These are phyloP conservation scores for Capitulum mitella DNA, from an alignment of 2,888 invertebrate genomes.

Conservation along the genomic window DNA sequence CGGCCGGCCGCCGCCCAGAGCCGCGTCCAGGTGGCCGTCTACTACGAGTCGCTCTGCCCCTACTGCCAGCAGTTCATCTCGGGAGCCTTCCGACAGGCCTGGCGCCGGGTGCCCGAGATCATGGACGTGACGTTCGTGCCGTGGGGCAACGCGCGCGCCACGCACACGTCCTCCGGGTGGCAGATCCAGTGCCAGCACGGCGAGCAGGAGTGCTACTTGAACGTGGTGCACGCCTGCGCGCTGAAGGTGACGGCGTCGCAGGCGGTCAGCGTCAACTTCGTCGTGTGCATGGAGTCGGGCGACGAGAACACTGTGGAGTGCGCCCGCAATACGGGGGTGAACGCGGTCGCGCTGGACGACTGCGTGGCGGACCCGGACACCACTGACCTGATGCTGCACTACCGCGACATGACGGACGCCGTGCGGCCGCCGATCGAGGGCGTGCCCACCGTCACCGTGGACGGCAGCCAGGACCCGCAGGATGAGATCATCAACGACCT, in stretches of 20 bases:
- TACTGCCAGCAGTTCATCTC: background rate
- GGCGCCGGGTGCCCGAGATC: background rate
- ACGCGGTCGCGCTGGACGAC: background rate
- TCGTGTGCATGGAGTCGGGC: background rate
- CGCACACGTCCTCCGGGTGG: background rate
- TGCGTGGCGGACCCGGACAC: background rate
- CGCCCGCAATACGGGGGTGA: background rate
- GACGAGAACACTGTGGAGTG: background rate
- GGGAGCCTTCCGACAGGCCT: background rate
- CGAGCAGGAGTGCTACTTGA: background rate
- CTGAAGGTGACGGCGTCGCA: background rate
- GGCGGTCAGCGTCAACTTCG: background rate
- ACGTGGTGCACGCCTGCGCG: conserved; percentile 10
- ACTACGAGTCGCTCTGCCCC: conserved; percentile 2
- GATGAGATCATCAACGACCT: background rate
- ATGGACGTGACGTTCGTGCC: background rate
- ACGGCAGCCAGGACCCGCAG: background rate
- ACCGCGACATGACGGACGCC: background rate
- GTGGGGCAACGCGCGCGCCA: conserved; percentile 4
- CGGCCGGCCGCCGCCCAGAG: background rate
- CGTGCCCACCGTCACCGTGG: conserved; percentile 8
- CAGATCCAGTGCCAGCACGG: background rate
- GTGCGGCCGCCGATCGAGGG: background rate
- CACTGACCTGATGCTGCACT: background rate
- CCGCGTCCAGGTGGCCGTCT: background rate